These are phyloP conservation scores for Cryptoprocta ferox DNA, from an alignment of 2,797 vertebrate species.

Conservation along the genomic window DNA sequence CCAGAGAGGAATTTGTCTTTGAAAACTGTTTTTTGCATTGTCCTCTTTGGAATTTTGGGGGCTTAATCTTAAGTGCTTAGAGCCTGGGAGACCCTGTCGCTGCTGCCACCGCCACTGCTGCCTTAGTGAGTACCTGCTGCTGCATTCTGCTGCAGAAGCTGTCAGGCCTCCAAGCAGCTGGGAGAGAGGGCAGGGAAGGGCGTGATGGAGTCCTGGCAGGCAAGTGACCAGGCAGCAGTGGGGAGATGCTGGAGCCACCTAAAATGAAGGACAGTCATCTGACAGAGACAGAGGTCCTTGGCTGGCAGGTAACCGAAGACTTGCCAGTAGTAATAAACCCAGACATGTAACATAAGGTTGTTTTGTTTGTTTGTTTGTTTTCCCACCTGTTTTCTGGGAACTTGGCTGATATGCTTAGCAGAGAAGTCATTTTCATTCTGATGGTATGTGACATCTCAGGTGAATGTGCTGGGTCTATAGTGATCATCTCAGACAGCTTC, in stretches of 20 bases:
- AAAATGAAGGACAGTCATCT: constrained; percentile 73
- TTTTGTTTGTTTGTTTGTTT: constrained; percentile 38
- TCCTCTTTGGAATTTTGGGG: constrained; percentile 6
- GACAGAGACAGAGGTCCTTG: constrained; percentile 55
- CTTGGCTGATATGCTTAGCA: constrained; percentile 59
- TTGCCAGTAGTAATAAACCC: constrained; percentile 59
- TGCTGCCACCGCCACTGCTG: constrained; percentile 68
- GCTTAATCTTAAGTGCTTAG: constrained; percentile 62
- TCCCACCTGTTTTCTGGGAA: constrained; percentile 56
- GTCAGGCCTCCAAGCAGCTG: constrained; percentile 80
- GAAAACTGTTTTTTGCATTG: not conserved
- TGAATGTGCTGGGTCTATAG: not conserved
- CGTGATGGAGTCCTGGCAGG: constrained; percentile 75
- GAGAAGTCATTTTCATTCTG: constrained; percentile 21
- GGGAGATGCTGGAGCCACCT: constrained; percentile 66
- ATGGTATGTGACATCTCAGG: not conserved
- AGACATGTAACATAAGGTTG: constrained; percentile 58
- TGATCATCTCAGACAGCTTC: not conserved
- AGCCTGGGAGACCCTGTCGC: constrained; percentile 66
- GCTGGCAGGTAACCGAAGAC: constrained; percentile 21
- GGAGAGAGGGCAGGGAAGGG: constrained; percentile 69
- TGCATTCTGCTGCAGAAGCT: constrained; percentile 85
- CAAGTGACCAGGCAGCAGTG: constrained; percentile 69
- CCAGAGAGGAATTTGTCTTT: constrained; percentile 36
- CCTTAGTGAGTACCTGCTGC: constrained; percentile 82